These are phyloP conservation scores for Triplophysa tibetana DNA, from an alignment of 2,113 vertebrate species.

Conservation along the genomic window DNA sequence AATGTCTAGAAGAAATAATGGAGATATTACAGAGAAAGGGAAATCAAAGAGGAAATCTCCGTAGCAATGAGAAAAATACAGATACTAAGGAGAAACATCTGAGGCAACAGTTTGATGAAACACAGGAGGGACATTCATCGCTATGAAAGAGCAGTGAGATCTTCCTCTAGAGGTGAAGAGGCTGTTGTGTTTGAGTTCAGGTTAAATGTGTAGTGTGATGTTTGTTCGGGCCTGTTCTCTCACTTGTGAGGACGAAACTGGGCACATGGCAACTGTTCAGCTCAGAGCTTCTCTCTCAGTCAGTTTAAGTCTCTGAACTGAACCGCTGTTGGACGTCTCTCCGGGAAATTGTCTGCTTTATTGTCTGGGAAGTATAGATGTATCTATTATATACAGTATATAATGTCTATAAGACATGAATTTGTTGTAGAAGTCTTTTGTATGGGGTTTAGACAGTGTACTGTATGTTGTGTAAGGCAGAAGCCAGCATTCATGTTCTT, in stretches of 20 bases:
- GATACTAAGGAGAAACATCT: no score
- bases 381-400: not conserved
- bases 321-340: constrained; percentile 58
- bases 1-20: no score
- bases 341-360: constrained; percentile 30
- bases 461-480: constrained; percentile 30
- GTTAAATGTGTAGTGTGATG: constrained; percentile 32
- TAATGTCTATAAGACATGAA: constrained; percentile 4
- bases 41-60: no score
- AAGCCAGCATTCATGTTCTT: constrained; percentile 16
- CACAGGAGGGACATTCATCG: no score
- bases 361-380: constrained; percentile 34
- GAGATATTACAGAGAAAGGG: no score
- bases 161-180: not conserved
- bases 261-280: constrained; percentile 59
- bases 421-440: constrained; percentile 1
- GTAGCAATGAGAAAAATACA: no score
- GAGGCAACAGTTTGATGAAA: no score
- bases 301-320: constrained; percentile 59
- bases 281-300: constrained; percentile 60
- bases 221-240: constrained; percentile 47
- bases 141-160: not conserved
- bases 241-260: constrained; percentile 48
- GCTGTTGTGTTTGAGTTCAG: constrained; percentile 60
- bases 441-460: not conserved